Evolutionary conservation across 2,113 vertebrate species (phyloP), one percentile per base, ranked within the genome.

Genomic region (Coracopsis vasa): DNA sequence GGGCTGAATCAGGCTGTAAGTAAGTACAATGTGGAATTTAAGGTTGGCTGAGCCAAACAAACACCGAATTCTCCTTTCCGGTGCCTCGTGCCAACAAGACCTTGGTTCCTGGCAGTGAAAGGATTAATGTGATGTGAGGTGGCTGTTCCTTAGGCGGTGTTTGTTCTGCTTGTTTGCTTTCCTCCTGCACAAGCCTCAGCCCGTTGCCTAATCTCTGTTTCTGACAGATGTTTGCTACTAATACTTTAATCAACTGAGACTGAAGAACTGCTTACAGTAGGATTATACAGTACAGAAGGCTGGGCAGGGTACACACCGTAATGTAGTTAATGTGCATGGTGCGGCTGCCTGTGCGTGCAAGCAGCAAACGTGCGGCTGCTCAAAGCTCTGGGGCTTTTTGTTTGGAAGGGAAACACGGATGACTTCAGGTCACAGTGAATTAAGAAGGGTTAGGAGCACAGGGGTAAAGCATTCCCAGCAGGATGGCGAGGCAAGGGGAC

Each of bases 161-260:
- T 96, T 93, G 81, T 80, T 45, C 81, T 88, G 90, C 42, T 54
- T 94, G 41, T 92, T 96, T 92, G 88, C 88, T 75, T 95, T 71
- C 47, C 62, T 94, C 54, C 83, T 84, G 78, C 87, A 45, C 86
- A 77, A 92, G 82, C 82, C 74, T 3, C 14, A 94, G 72, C 85
- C 84, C 62, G 65, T 95, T 96, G 94, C 85, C 73, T 95, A 93
- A 91, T 93, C 86, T 95, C 92, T 91, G 50, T 86, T 96, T 92
- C 70, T 95, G 92, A 95, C 95, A 92, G 96, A 96, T 97, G 96
- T 92, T 95, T 92, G 88, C 80, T 95, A 78, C 88, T 94, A 96
- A 94, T 88, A 67, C 78, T 97, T 97, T 94, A 96, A 97, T 96
- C 93, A 94, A 61, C 78, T 17, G 67, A 90, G 70, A 93, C 72